Evolutionary conservation across 1,140 invertebrate species (phyloP), one percentile per base, ranked within the genome.

Genomic region (Dendroctonus valens): DNA sequence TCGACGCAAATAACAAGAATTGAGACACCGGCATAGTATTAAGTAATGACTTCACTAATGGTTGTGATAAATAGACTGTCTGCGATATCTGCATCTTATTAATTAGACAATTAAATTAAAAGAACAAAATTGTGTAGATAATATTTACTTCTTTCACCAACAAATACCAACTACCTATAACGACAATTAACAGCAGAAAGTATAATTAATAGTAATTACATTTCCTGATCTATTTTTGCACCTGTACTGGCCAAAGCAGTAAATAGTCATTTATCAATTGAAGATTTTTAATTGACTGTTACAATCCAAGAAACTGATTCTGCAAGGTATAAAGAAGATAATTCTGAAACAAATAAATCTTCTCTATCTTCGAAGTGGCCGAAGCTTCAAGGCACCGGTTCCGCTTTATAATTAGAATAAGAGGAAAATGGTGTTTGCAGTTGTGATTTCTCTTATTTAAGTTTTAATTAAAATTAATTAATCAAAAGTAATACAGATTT

Each of bases 291-390:
- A 65, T 65, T 65, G 49, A 65, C 64, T 58, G 53, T 52, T 65
- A 59, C 55, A 65, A 65, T 49, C 64, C 46, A 44, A 65, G 64
- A 65, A 65, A 65, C 64, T 52, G 64, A 65, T 65, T 46, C 64
- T 52, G 26, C 55, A 49, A 65, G 55, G 41, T 52, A 65, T 58
- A 65, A 65, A 55, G 64, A 44, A 65, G 64, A 65, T 59, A 65
- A 59, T 65, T 65, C 52, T 65, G 40, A 40, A 59, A 59, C 64
- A 59, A 65, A 65, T 65, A 65, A 65, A 65, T 65, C 64, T 59
- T 59, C 48, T 53, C n/a, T 65, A 59, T 65, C 64, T 65, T 58
- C 55, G 39, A 48, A 59, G 46, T 14, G 26, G 53, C 49, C 9
- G 46, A 39, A 26, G 39, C 55, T 50, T 51, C 14, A 46, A 65